A percentile compares a stretch with the other conserved stretches of the same genome.
These are phyloP conservation scores for Sinhomidia bicolor DNA, from an alignment of 2,888 invertebrate genomes.

Conservation along the genomic window DNA sequence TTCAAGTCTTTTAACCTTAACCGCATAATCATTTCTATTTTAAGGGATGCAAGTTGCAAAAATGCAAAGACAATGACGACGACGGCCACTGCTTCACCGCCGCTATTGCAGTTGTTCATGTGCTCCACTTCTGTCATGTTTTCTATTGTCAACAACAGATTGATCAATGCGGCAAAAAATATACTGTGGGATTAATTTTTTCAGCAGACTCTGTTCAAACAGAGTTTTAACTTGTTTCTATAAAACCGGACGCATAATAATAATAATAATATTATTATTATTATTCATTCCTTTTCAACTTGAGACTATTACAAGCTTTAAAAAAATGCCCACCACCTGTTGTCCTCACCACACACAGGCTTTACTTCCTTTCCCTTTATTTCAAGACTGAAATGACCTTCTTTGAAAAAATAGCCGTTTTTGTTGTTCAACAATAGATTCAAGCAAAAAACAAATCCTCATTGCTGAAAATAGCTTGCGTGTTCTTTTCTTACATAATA, in stretches of 20 bases:
- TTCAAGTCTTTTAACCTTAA: constrained; percentile 71
- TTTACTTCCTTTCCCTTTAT: constrained; percentile 72
- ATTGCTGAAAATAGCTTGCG: not conserved
- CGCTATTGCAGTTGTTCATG: constrained; percentile 28
- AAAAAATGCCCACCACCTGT: constrained; percentile 25
- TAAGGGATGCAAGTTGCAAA: constrained; percentile 37
- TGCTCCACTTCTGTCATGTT: constrained; percentile 72
- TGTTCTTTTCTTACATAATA: constrained; percentile 17
- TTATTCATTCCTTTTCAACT: not conserved
- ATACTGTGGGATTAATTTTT: not conserved
- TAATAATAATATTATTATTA: too few species aligned
- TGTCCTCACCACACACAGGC: not conserved
- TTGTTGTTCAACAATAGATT: constrained; percentile 10
- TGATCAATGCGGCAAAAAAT: not conserved
- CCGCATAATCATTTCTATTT: constrained; percentile 57
- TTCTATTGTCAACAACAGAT: constrained; percentile 43
- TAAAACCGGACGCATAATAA: constrained; percentile 44
- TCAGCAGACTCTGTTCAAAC: not conserved
- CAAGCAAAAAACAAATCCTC: not conserved
- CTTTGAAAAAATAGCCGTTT: not conserved
- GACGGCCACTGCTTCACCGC: not conserved
- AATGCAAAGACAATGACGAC: not conserved
- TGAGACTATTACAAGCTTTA: too few species aligned
- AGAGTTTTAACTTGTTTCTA: constrained; percentile 32
- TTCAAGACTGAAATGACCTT: constrained; percentile 46